Evolutionary conservation across 2,113 vertebrate genomes (phyloP).

Genomic region (Brienomyrus brachyistius): DNA sequence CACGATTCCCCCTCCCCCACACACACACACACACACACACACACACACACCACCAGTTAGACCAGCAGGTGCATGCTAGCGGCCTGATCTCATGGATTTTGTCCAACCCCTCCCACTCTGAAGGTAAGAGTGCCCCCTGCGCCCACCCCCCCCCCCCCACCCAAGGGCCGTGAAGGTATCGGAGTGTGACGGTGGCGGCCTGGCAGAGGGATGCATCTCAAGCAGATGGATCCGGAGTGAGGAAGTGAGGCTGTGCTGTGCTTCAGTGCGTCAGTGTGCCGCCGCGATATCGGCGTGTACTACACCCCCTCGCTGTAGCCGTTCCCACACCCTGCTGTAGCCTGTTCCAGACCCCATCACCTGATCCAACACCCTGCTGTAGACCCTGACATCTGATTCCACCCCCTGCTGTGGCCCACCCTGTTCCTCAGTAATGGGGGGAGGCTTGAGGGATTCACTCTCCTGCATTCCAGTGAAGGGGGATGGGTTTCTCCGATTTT

Average conservation of each 20-base stretch:
- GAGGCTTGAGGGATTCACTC: background rate
- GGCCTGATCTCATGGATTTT: background rate
- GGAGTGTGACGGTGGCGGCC: background rate
- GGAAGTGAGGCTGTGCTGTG: background rate
- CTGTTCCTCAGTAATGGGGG: background rate
- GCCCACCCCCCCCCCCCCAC: no score
- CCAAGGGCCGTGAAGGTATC: no score
- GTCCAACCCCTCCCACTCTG: background rate
- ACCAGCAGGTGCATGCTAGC: background rate
- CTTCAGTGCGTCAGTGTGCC: background rate
- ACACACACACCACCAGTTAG: background rate
- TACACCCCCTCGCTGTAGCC: background rate
- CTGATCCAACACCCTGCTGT: background rate
- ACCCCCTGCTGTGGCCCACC: no score
- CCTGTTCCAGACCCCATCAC: background rate
- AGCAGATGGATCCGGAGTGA: background rate
- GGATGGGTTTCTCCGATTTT: slow-evolving; percentile 31
- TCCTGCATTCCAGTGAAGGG: background rate
- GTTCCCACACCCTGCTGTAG: background rate
- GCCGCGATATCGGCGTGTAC: background rate
- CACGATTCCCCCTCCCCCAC: background rate
- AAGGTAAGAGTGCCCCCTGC: background rate
- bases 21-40: no score
- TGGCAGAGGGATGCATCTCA: background rate
- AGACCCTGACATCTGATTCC: no score